These are phyloP conservation scores for Tuberolachnus salignus DNA, from an alignment of 2,888 invertebrate genomes.

Conservation along the genomic window DNA sequence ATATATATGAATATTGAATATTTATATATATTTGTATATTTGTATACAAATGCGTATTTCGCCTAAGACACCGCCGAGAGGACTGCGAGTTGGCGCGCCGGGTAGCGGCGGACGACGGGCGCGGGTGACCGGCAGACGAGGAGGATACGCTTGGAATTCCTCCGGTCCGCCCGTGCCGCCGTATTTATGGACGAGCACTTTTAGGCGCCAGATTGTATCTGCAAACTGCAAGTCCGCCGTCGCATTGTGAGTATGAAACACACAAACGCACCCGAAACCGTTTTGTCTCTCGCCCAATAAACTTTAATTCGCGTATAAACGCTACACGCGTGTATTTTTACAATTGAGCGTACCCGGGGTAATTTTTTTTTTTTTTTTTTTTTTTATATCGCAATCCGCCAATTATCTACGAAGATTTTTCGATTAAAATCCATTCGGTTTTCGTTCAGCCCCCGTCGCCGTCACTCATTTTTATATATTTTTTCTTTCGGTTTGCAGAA, in stretches of 20 bases:
- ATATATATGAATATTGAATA: not conserved
- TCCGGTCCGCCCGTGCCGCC: conserved; percentile 22
- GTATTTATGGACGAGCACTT: conserved; percentile 46
- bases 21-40: not conserved
- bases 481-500: no score
- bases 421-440: not conserved
- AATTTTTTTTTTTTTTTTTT: no score
- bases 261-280: no score
- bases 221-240: conserved; percentile 18
- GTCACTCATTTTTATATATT: no score
- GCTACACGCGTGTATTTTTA: no score
- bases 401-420: no score
- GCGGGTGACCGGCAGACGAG: no score
- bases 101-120: not conserved
- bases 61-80: no score
- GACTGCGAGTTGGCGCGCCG: no score
- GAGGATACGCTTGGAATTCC: conserved; percentile 33
- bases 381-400: no score
- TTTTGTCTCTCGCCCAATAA: conserved; percentile 52
- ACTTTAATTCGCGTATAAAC: conserved; percentile 28
- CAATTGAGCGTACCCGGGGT: no score
- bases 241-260: not conserved
- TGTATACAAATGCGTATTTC: not conserved
- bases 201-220: conserved; percentile 55
- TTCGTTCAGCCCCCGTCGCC: no score